Conservation (phyloP, 2,113 vertebrate genomes). For the Hymenochirus boettgeri region DNA sequence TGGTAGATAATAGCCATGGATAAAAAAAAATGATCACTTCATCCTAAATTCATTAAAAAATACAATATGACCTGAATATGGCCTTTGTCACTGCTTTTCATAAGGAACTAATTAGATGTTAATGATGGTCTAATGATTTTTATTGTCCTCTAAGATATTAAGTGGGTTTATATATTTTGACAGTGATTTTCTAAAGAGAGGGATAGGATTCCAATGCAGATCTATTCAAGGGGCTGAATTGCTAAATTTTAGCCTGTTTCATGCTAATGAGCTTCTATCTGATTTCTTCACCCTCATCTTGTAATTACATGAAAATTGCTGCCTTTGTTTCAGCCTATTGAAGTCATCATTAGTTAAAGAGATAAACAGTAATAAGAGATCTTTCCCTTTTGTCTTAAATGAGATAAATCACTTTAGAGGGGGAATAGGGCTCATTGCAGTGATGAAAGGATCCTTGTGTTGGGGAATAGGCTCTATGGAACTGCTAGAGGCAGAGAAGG, state of each 20-base stretch:
- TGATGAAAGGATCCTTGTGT: neutral
- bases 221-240: neutral
- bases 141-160: no score
- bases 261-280: neutral
- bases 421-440: neutral
- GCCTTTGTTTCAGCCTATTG: neutral
- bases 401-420: neutral
- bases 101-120: no score
- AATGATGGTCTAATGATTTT: no score
- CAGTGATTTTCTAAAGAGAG: no score
- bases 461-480: neutral
- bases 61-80: no score
- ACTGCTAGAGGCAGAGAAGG: neutral
- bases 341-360: constrained; percentile 2
- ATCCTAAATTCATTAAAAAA: no score
- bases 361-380: neutral
- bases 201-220: no score
- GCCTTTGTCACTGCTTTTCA: no score
- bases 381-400: neutral
- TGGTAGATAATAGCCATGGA: no score
- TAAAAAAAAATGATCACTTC: no score
- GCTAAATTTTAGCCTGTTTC: neutral
- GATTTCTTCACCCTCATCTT: neutral
- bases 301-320: neutral
- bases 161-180: no score